Base-by-base conservation (phyloP, 2,797 vertebrate genomes). In the Poecile montanus region DNA sequence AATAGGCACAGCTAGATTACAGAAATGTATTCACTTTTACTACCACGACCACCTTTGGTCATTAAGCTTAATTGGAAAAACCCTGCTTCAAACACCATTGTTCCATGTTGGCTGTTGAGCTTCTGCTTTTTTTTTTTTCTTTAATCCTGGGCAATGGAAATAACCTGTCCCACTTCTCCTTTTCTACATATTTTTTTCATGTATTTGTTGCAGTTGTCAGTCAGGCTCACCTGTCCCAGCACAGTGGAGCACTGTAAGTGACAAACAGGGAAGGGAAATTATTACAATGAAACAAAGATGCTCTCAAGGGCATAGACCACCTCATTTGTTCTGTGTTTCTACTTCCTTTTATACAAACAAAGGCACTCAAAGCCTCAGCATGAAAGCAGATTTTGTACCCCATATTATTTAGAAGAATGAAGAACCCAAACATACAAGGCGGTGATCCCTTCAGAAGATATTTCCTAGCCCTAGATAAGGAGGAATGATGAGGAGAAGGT, bases 231-330 rank as follows among this genome's bases (percentile, higher is more conserved):
- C 6, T 70, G 70, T 42, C 76, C 66, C 4, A 2, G 32, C n/a
- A 74, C 13, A 60, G 68, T 3, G 61, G 26, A 85, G 25, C 79
- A n/a, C 70, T 86, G 27, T 56, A 12, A 66, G 80, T 38, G 44
- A 76, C 90, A 88, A 86, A 86, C 77, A 85, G 0, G 0, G 71
- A 90, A 90, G n/a, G 80, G 83, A 95, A 96, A 75, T 6, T 1
- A 78, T 70, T 42, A 47, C 88, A 89, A 14, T 63, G 45, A 87
- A 79, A 71, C 62, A 93, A 74, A 94, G 67, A 66, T 1, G 0
- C 63, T 82, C 93, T 91, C 63, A 89, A 92, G 57, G 93, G 62
- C 93, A 84, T 1, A 89, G 90, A 86, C 88, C 85, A 83, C 83
- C 85, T 80, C 47, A 50, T 75, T 93, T 91, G 72, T 72, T 77